Evolutionary conservation across 2,113 vertebrate genomes (phyloP).

Genomic region (Phrynocephalus versicolor): DNA sequence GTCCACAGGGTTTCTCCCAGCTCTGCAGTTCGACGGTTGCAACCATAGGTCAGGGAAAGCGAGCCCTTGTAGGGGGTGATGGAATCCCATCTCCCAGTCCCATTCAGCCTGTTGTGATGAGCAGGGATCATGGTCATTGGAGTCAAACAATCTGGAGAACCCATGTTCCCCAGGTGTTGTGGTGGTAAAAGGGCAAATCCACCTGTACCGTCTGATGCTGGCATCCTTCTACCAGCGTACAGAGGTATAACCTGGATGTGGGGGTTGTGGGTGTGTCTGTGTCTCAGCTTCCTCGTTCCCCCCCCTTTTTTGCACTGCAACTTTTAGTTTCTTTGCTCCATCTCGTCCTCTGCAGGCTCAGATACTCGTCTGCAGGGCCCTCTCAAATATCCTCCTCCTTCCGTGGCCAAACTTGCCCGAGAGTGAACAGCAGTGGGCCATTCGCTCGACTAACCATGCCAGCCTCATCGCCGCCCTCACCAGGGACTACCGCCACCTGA

Average conservation of each 20-base stretch:
- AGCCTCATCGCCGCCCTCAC: conserved; percentile 90
- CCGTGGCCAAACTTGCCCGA: conserved; percentile 94
- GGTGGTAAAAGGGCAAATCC: not conserved
- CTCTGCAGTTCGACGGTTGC: too few relatives aligned
- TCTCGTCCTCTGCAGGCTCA: conserved; percentile 78
- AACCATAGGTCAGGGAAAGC: not conserved
- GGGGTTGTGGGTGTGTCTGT: too few relatives aligned
- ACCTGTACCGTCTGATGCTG: not conserved
- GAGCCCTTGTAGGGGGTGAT: not conserved
- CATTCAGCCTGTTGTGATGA: not conserved
- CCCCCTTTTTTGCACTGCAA: not conserved
- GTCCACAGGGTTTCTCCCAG: too few relatives aligned
- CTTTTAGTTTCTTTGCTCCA: not conserved
- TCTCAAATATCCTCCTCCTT: conserved; percentile 92
- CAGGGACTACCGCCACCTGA: conserved; percentile 85
- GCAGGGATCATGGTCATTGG: not conserved
- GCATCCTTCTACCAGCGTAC: not conserved
- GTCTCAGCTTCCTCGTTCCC: not conserved
- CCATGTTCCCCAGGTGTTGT: not conserved
- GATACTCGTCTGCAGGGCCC: conserved; percentile 90
- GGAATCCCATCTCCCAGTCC: not conserved
- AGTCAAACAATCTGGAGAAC: not conserved
- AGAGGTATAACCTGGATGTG: not conserved
- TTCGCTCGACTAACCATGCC: conserved; percentile 89
- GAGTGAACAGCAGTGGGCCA: conserved; percentile 92